These are phyloP conservation scores for Anguilla megastoma DNA, from an alignment of 2,797 vertebrate species.

Conservation along the genomic window DNA sequence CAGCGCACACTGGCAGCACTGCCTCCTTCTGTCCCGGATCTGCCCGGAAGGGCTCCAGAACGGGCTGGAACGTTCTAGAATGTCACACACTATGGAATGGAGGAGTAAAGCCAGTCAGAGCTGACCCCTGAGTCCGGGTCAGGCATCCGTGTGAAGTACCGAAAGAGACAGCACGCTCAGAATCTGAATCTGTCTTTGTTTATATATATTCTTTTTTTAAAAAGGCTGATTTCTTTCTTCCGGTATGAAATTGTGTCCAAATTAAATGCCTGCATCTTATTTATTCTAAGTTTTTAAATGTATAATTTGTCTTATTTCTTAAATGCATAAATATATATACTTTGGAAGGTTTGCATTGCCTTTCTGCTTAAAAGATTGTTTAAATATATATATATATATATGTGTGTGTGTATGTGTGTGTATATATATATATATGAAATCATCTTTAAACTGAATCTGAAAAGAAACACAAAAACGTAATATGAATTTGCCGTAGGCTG, in stretches of 20 bases:
- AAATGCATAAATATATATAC: conserved; percentile 75
- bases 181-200: conserved; percentile 77
- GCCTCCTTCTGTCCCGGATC: conserved; percentile 51
- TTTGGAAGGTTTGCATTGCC: conserved; percentile 98
- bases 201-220: no score
- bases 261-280: conserved; percentile 99
- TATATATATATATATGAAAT: conserved; percentile 82
- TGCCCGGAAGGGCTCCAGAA: conserved; percentile 40
- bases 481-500: conserved; percentile 91
- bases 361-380: conserved; percentile 99
- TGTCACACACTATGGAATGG: conserved; percentile 37
- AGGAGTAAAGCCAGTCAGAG: conserved; percentile 46
- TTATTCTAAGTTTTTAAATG: conserved; percentile 99
- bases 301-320: conserved; percentile 99
- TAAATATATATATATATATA: conserved; percentile 60
- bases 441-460: conserved; percentile 81
- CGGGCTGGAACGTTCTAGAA: neutral
- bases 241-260: conserved; percentile 94
- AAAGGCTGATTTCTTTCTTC: conserved; percentile 87
- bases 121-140: conserved; percentile 60
- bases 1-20: conserved; percentile 36
- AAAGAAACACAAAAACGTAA: conserved; percentile 62
- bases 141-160: conserved; percentile 66
- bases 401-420: no score
- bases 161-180: conserved; percentile 72